Evolutionary conservation across 2,113 vertebrate genomes (phyloP).

Genomic region (Neotoma lepida): DNA sequence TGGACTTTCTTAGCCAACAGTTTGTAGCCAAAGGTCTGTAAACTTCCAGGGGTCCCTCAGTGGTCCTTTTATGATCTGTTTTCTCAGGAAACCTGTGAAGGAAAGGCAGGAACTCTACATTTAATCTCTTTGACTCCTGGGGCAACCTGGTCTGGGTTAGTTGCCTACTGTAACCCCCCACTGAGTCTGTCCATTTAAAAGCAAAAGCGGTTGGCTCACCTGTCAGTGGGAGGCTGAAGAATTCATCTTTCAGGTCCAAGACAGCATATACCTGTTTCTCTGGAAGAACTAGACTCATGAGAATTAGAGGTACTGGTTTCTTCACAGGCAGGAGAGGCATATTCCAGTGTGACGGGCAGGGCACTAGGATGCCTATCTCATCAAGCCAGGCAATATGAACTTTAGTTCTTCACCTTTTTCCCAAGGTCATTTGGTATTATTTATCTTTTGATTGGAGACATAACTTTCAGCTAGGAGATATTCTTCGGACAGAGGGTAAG

Average conservation of each 20-base stretch:
- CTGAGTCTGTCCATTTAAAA: neutral
- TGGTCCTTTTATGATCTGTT: neutral
- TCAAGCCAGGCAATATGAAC: neutral
- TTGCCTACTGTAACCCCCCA: neutral
- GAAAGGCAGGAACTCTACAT: neutral
- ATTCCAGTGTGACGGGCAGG: neutral
- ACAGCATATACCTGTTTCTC: neutral
- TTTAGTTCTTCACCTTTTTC: neutral
- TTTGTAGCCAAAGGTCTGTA: neutral
- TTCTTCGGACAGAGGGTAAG: neutral
- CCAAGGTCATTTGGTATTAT: neutral
- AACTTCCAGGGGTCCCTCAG: neutral
- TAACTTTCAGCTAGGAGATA: neutral
- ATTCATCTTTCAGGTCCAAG: neutral
- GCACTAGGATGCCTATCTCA: neutral
- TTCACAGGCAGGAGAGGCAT: neutral
- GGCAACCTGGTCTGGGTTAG: neutral
- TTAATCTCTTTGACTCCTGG: neutral
- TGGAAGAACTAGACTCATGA: neutral
- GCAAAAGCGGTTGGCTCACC: neutral
- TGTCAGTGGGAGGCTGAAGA: neutral
- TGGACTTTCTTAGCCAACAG: neutral
- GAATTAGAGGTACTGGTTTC: neutral
- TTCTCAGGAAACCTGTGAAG: neutral
- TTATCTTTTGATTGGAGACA: neutral